A percentile compares a stretch with the other conserved stretches of the same genome.
Conservation (phyloP, 2,113 vertebrate species). For the Pygoscelis adeliae region DNA sequence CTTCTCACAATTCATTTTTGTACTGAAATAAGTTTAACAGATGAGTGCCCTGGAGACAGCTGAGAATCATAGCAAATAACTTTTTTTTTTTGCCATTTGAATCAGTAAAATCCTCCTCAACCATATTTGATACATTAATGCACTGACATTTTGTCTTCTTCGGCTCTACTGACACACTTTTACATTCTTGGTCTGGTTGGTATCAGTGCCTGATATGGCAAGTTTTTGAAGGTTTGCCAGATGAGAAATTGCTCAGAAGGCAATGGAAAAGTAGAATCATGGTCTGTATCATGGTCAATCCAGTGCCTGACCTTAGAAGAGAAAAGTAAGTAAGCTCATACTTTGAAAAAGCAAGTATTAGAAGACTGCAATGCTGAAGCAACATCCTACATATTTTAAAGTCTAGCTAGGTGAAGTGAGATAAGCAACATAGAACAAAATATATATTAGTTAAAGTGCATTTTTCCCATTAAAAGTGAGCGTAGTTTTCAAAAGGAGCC, state of each 20-base stretch:
- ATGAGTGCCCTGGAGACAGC: neutral
- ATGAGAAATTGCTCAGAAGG: neutral
- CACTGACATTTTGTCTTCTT: slow-evolving; percentile 3
- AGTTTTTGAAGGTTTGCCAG: neutral
- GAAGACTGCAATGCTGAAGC: neutral
- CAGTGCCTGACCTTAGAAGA: neutral
- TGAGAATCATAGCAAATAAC: neutral
- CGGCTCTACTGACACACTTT: neutral
- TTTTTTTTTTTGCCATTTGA: neutral
- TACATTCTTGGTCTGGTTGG: neutral
- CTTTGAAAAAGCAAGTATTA: neutral
- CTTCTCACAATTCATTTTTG: neutral
- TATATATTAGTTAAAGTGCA: neutral
- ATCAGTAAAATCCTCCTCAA: neutral
- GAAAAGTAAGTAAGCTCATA: neutral
- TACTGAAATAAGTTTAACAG: neutral
- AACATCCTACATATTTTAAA: neutral
- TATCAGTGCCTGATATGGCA: neutral
- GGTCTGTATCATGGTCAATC: neutral
- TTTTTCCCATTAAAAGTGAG: neutral
- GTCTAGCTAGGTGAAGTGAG: neutral
- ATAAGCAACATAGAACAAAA: neutral
- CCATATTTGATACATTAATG: neutral
- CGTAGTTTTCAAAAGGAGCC: neutral
- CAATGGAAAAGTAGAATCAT: neutral